A percentile compares a stretch with the other conserved stretches of the same genome.
These are phyloP conservation scores for Drosophila borborema DNA, from an alignment of 2,888 invertebrate species.

Conservation along the genomic window DNA sequence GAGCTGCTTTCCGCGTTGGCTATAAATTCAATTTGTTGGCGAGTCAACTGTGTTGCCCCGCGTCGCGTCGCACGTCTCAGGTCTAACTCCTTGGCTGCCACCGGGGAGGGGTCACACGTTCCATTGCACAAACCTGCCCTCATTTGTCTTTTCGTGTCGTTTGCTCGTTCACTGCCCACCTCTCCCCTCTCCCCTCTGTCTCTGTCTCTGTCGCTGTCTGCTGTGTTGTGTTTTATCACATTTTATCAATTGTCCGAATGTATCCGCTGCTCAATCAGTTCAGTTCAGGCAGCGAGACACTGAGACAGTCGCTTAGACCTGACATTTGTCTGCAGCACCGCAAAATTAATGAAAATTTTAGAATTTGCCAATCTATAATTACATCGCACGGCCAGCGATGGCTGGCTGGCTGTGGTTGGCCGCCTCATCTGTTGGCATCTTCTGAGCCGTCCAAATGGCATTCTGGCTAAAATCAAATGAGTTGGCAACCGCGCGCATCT, in stretches of 20 bases:
- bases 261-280: slow-evolving; percentile 75
- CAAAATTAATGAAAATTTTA: slow-evolving; percentile 82
- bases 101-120: slow-evolving; percentile 36
- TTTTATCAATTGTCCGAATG: slow-evolving; percentile 78
- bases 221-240: slow-evolving; percentile 63
- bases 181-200: too few relatives aligned
- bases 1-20: slow-evolving; percentile 58
- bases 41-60: slow-evolving; percentile 33
- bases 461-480: slow-evolving; percentile 68
- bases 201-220: slow-evolving; percentile 8
- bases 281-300: neutral
- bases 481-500: slow-evolving; percentile 50
- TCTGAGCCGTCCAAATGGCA: slow-evolving; percentile 8
- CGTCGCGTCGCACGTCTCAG: neutral
- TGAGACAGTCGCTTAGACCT: slow-evolving; percentile 19
- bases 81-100: slow-evolving; percentile 38
- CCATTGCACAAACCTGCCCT: slow-evolving; percentile 68
- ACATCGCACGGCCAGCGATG: slow-evolving; percentile 56
- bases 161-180: neutral
- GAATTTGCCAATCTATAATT: slow-evolving; percentile 82
- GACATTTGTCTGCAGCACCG: slow-evolving; percentile 54
- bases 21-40: slow-evolving; percentile 77
- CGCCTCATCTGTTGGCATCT: slow-evolving; percentile 74
- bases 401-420: slow-evolving; percentile 65
- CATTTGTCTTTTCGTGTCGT: slow-evolving; percentile 66